Conservation (phyloP, 2,888 invertebrate genomes). For the Meteorus colon region DNA sequence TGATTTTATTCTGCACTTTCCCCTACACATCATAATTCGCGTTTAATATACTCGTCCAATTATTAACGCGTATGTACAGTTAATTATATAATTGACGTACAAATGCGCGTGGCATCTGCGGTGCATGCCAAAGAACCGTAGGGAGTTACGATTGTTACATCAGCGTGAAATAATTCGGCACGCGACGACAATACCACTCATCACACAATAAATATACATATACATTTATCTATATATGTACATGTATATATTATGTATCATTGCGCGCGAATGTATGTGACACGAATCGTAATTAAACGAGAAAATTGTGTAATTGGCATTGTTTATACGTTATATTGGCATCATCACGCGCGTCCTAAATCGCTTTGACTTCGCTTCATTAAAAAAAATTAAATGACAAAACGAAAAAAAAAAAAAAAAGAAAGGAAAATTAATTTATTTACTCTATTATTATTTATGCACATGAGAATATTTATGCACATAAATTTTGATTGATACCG, state of each 20-base stretch:
- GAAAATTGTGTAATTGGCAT: slow-evolving; percentile 66
- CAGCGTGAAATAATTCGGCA: slow-evolving; percentile 71
- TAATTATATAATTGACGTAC: slow-evolving; percentile 69
- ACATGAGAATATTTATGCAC: background rate
- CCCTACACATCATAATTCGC: slow-evolving; percentile 35
- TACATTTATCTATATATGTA: slow-evolving; percentile 21
- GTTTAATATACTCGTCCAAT: slow-evolving; percentile 55
- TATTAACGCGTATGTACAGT: slow-evolving; percentile 43
- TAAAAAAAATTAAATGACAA: background rate
- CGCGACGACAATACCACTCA: slow-evolving; percentile 66
- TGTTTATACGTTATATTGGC: slow-evolving; percentile 48
- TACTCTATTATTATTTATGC: slow-evolving; percentile 7
- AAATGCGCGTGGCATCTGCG: slow-evolving; percentile 50
- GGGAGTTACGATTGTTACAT: slow-evolving; percentile 62
- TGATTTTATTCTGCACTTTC: background rate
- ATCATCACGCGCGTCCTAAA: slow-evolving; percentile 39
- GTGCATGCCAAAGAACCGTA: slow-evolving; percentile 48
- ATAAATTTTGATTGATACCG: slow-evolving; percentile 1
- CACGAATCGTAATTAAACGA: slow-evolving; percentile 68
- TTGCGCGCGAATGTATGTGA: slow-evolving; percentile 58
- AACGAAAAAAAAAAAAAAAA: background rate
- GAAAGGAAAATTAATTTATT: background rate
- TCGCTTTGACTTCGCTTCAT: slow-evolving; percentile 6
- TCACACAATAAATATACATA: slow-evolving; percentile 19
- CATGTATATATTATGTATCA: slow-evolving; percentile 35